Base-by-base conservation (phyloP, 64 coral and sea anemone species). In the Pocillopora verrucosa region DNA sequence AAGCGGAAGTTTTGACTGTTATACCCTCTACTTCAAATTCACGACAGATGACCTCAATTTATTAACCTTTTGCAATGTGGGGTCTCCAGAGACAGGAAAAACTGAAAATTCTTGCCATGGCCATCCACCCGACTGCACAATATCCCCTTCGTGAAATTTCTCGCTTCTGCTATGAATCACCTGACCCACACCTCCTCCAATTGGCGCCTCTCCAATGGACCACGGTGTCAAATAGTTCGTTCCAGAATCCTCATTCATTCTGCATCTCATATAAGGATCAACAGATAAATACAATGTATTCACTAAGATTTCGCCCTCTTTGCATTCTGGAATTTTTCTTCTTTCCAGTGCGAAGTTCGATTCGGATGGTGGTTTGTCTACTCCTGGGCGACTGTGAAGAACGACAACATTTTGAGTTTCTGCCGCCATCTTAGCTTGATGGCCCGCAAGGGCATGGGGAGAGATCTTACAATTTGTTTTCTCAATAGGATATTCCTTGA, bases 281-380 rank as follows among this genome's bases (percentile, higher is more conserved):
- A 98, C 95, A 2, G 95, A 98, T 16, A 98, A 25, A 81, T 64
- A 98, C 61, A 94, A 20, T 12, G 95, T 98, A 60, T 92, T 94
- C 36, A 86, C 86, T 19, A 94, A 25, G 14, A 98, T 80, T 26
- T 94, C 92, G 9, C 86, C 92, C 51, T 94, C 88, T 80, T 89
- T 80, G 81, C 89, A 89, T 0, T 17, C 0, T 38, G 65, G 58
- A 56, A 60, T 85, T 77, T 74, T 10, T 70, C 65, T 75, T 38
- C 34, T 84, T 88, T 91, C 69, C 11, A 65, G 36, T 19, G 41
- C 74, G 68, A 98, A 98, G 80, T 94, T 98, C 59, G 91, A 89
- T 69, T 82, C 83, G 1, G 65, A 85, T 25, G 92, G 85, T 75
- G 73, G 73, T 60, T 92, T 98, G 3, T 74, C 61, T 13, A 84